Evolutionary conservation across 2,888 invertebrate species (phyloP), one percentile per base, ranked within the genome.

Genomic region (Muscina levida): DNA sequence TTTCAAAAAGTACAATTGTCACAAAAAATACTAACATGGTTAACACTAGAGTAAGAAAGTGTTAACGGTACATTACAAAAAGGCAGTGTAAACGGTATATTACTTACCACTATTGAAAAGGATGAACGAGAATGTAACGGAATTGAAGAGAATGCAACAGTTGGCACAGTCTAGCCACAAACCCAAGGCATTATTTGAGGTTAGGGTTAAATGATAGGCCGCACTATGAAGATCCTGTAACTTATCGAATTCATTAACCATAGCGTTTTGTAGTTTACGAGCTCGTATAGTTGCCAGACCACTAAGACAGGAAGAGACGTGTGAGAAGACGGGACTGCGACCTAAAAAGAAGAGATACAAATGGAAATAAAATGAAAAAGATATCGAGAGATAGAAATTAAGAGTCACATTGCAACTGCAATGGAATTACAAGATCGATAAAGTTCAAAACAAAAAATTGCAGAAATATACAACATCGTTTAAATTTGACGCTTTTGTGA

Each of bases 291-390:
- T 97, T 37, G 95, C 93, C 31, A 98, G 92, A 1, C 98, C 98
- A 77, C 95, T 93, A 8, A 98, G 91, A 0, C 97, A 94, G 0
- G 97, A 95, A 11, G 95, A 95, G 83, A 98, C 93, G 87, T 98
- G 97, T 0, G 97, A 96, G 89, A 97, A 97, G 0, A 98, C 95
- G 0, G 98, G 98, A 90, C 97, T 97, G 80, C 96, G 93, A 73
- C 95, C 96, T 87, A 11, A 91, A 31, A 31, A 31, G 3, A 51
- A 26, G 17, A 13, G 26, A 5, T 22, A 31, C 13, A 46, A 6
- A n/a, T n/a, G n/a, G n/a, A n/a, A n/a, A n/a, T n/a, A n/a, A n/a
- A n/a, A n/a, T n/a, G n/a, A n/a, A n/a, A n/a, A n/a, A n/a, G n/a
- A n/a, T n/a, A n/a, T n/a, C n/a, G n/a, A n/a, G n/a, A n/a, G n/a